Evolutionary conservation across 1,140 invertebrate species (phyloP), one percentile per base, ranked within the genome.

Genomic region (Ceratoteleas bidentatus): DNA sequence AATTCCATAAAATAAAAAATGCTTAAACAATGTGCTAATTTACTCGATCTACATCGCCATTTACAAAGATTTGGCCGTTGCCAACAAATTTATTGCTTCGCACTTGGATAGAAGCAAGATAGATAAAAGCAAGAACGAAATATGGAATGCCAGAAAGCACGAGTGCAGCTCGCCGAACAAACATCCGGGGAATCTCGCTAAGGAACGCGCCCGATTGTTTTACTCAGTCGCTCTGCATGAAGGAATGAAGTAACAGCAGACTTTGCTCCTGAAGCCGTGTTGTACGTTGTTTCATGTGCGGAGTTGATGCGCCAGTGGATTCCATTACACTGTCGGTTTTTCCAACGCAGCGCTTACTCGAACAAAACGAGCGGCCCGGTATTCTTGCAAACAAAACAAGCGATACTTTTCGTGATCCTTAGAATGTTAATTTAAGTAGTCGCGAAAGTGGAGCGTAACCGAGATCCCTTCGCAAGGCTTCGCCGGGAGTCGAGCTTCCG

Each of bases 341-440:
- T 66, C 72, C 66, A 54, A 66, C 24, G 72, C 50, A 13, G 15
- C 45, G 40, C 32, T 34, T 36, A 52, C 49, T 65, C 60, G 16
- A 33, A 68, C 60, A 75, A 76, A 76, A 61, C 40, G 50, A 62
- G 57, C 69, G 56, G 34, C 49, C 56, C 62, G 50, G 58, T 56
- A 77, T 69, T 52, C 34, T 16, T 45, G 57, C 65, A 33, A 69
- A 52, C 52, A 70, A 70, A 70, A 70, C 66, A 65, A 58, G 75
- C 58, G 53, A 15, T 65, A 53, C 66, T 62, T 65, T 65, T 58
- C 50, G 66, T 54, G 65, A 68, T 70, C 34, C 75, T 58, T 45
- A 53, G 56, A 73, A 66, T 79, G 50, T 79, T 72, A 79, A 73
- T 73, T 73, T 57, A 54, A 53, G 47, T 52, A 69, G 40, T 68